Conservation (phyloP, 2,113 vertebrate genomes). For the Calcarius ornatus region DNA sequence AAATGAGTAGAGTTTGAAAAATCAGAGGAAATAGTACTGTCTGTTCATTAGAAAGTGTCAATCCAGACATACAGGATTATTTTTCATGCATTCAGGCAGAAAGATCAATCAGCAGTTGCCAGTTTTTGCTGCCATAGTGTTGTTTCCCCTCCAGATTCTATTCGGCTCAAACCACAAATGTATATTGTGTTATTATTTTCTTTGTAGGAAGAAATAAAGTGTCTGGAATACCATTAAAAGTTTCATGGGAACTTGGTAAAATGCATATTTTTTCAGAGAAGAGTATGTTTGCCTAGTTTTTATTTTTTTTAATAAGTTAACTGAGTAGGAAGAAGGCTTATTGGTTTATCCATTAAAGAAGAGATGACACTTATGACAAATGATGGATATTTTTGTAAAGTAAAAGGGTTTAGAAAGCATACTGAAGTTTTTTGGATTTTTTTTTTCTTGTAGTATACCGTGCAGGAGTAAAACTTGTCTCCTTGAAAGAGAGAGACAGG, state of each 20-base stretch:
- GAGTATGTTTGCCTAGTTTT: not conserved
- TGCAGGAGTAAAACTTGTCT: not conserved
- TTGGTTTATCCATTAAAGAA: not conserved
- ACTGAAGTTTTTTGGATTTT: not conserved
- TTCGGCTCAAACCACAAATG: not conserved
- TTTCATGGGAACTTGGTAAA: not conserved
- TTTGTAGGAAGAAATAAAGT: not conserved
- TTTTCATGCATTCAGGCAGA: constrained; percentile 17
- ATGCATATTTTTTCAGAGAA: not conserved
- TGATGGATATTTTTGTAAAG: constrained; percentile 33
- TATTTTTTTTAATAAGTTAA: not conserved
- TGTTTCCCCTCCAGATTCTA: not conserved
- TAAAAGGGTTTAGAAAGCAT: constrained; percentile 2
- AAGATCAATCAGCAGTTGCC: constrained; percentile 7
- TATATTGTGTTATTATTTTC: not conserved
- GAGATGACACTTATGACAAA: constrained; percentile 36
- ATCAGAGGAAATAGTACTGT: constrained; percentile 11
- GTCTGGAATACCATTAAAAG: not conserved
- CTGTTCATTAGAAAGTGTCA: constrained; percentile 17
- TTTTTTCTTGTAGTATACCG: not conserved
- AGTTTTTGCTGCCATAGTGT: not conserved
- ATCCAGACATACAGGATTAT: not conserved
- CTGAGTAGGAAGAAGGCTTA: not conserved
- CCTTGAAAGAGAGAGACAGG: constrained; percentile 3
- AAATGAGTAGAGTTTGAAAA: not conserved